Base-by-base conservation (phyloP, 2,888 invertebrate species). In the Meiosimyza platycephala region DNA sequence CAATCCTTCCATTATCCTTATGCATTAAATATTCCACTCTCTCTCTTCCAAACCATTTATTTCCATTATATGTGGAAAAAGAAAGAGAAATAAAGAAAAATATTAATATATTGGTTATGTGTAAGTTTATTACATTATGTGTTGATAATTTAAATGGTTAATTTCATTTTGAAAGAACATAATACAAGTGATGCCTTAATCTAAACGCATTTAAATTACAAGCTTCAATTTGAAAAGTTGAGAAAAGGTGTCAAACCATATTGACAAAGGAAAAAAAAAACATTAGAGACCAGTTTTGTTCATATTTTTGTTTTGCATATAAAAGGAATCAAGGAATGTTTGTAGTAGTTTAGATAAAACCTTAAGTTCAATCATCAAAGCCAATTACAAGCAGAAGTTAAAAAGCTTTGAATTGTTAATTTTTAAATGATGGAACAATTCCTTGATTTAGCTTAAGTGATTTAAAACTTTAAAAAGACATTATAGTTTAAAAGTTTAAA, bases 271-370 rank as follows among this genome's bases (percentile, higher is more conserved):
- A 7, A 57, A 57, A 57, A 55, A 15, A 18, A 28, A 57, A 2
- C 11, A 28, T 57, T 57, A 57, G 28, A 28, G 57, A 28, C 22
- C 28, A 28, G 28, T 22, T 57, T 22, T 22, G 57, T 22, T 57
- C 18, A 28, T 15, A 28, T 22, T 62, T 62, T 50, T 11, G 18
- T n/a, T 28, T 66, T 15, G 28, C 22, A 40, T 16, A 18, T 52
- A 63, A 66, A 71, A 67, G 22, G 60, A 72, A 69, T 72, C 73
- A 73, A 74, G 76, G 76, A 76, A 76, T 76, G 74, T 74, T 71
- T 48, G 57, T 22, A 57, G 47, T 55, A 13, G n/a, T 66, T 13
- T 22, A 13, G 28, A 9, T 9, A 40, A 40, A 40, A 40, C 9
- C 40, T 40, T 40, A 40, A 40, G 9, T 40, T 40, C 9, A 40